A percentile compares a stretch with the other conserved stretches of the same genome.
phyloP scores from a whole-genome alignment of 2,888 invertebrate species.

The Julus scanicus region DNA sequence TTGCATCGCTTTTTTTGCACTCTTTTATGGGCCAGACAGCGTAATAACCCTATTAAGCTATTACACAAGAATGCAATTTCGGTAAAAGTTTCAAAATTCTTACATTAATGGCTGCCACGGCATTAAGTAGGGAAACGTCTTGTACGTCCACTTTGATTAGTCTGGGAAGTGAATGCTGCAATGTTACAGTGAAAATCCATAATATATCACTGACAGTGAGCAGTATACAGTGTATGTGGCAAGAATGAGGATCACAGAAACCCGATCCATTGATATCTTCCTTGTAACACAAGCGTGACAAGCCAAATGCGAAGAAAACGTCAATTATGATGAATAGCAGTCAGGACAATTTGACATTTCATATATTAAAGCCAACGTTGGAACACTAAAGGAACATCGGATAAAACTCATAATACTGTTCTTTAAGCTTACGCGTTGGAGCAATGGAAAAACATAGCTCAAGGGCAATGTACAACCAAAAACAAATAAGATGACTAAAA shows the following conservation, averaged over 20 bases:
- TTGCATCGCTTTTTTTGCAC: background rate
- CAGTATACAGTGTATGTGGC: background rate
- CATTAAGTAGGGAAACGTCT: background rate
- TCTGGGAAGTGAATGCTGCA: slow-evolving; percentile 11
- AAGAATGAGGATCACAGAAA: slow-evolving; percentile 8
- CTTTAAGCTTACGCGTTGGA: background rate
- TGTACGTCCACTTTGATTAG: slow-evolving; percentile 6
- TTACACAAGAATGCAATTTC: slow-evolving; percentile 33
- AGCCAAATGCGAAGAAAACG: slow-evolving; percentile 22
- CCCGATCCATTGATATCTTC: slow-evolving; percentile 46
- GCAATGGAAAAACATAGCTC: background rate
- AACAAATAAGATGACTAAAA: too few species aligned
- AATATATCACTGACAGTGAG: slow-evolving; percentile 48
- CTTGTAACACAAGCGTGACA: slow-evolving; percentile 38
- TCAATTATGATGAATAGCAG: slow-evolving; percentile 48
- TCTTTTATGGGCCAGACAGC: background rate
- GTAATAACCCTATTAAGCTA: slow-evolving; percentile 27
- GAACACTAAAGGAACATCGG: slow-evolving; percentile 30
- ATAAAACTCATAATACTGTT: background rate
- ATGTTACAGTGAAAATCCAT: background rate
- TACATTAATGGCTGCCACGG: slow-evolving; percentile 12
- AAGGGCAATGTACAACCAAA: too few species aligned
- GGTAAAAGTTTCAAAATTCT: slow-evolving; percentile 18
- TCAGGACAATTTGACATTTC: slow-evolving; percentile 43
- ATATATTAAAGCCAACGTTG: slow-evolving; percentile 40